These are phyloP conservation scores for Gambelia wislizenii DNA, from an alignment of 2,797 vertebrate genomes.

Conservation along the genomic window DNA sequence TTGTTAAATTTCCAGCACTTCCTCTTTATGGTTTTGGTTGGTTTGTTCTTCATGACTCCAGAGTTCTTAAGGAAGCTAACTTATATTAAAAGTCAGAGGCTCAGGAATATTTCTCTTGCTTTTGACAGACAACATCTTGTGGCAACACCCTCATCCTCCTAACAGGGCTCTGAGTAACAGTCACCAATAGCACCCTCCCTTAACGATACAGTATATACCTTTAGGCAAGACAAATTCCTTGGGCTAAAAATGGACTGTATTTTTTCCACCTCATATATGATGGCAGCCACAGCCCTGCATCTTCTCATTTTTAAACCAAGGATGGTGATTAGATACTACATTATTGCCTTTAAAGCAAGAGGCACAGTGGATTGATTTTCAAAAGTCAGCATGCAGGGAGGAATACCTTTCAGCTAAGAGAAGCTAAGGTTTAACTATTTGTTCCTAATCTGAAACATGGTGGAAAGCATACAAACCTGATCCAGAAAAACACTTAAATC, in stretches of 20 bases:
- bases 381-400: background rate
- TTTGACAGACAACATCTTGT: background rate
- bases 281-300: background rate
- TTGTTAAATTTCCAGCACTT: no score
- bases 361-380: background rate
- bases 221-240: no score
- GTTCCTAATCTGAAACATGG: background rate
- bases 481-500: background rate
- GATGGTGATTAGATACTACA: background rate
- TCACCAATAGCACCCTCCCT: background rate
- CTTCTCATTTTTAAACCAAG: background rate
- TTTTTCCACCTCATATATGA: background rate
- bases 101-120: background rate
- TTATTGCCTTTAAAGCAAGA: background rate
- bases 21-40: no score
- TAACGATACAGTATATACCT: no score
- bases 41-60: no score
- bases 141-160: background rate
- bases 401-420: background rate
- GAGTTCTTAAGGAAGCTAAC: no score
- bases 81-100: no score
- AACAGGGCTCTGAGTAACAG: background rate
- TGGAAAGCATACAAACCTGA: background rate
- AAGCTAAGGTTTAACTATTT: background rate
- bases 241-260: no score